Conservation (phyloP, 2,797 vertebrate genomes). For the Arremon aurantiirostris region DNA sequence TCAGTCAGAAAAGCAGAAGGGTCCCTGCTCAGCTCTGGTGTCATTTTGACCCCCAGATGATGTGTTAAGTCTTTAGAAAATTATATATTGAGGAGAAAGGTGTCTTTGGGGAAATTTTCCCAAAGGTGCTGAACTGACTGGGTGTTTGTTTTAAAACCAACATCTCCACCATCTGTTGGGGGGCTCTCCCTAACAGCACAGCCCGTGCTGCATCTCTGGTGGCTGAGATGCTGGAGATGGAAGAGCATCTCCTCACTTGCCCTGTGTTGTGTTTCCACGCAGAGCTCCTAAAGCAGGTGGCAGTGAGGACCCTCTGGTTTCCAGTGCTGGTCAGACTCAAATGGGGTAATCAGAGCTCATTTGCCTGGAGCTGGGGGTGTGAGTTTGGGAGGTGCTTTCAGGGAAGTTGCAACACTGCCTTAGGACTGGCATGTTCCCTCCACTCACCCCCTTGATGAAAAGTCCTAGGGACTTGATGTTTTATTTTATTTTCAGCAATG, state of each 20-base stretch:
- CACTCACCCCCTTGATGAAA: neutral
- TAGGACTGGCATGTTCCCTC: neutral
- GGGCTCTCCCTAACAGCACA: neutral
- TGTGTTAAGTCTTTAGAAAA: neutral
- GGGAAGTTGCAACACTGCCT: too few relatives aligned
- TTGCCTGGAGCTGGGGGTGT: neutral
- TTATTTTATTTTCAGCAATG: neutral
- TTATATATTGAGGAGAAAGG: neutral
- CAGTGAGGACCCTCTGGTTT: neutral
- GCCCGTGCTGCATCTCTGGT: neutral
- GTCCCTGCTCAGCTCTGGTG: neutral
- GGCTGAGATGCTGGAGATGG: neutral
- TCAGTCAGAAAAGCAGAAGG: neutral
- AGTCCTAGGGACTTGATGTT: neutral
- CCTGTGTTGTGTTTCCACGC: neutral
- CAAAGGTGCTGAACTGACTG: neutral
- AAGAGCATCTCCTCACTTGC: neutral
- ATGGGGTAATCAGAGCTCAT: neutral
- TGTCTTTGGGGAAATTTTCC: neutral
- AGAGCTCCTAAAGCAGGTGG: neutral
- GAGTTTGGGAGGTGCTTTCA: neutral
- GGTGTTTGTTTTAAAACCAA: neutral
- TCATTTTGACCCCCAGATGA: neutral
- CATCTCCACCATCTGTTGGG: too few relatives aligned
- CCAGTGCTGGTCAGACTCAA: neutral